Base-by-base conservation (phyloP, 2,888 invertebrate species). In the Erebia palarica region DNA sequence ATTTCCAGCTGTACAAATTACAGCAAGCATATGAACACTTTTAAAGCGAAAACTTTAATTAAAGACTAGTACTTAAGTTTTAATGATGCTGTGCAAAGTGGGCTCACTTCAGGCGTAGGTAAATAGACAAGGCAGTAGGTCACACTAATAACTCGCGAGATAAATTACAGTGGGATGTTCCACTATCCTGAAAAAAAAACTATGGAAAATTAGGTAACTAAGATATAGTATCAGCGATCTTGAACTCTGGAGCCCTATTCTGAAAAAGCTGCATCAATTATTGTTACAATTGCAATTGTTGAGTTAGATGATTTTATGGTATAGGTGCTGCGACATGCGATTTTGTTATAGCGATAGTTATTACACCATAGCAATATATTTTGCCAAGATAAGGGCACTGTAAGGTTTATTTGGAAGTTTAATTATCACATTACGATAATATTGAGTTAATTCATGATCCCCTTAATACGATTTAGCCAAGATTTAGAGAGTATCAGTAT, bases 81-180 rank as follows among this genome's bases (percentile, higher is more conserved):
- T 65, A 65, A 65, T 57, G 65, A 57, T 44, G 65, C 42, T 44
- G 57, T 57, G 55, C 57, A 65, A 57, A 42, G 55, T 42, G 18
- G 61, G 49, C 44, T 16, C 36, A 42, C 55, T 44, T 53, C 16
- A 18, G 44, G 44, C n/a, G 36, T 7, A 18, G 44, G 57, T 65
- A 65, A 65, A 65, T 44, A 57, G 55, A 44, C 53, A 14, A 36
- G 53, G 53, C 65, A 65, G 65, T 65, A 57, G 65, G 65, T 65
- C 65, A 65, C 55, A 57, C 18, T n/a, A 16, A 16, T 16, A 44
- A 55, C 65, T 57, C 44, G 10, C 1, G 55, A 57, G 65, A 65
- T 57, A 65, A 18, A 57, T 57, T 55, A 55, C 13, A 36, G 65
- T 13, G 42, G 44, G 57, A 65, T 18, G 55, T 21, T 16, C 42